Evolutionary conservation across 1,140 invertebrate genomes (phyloP).

Genomic region (Phthorimaea operculella): DNA sequence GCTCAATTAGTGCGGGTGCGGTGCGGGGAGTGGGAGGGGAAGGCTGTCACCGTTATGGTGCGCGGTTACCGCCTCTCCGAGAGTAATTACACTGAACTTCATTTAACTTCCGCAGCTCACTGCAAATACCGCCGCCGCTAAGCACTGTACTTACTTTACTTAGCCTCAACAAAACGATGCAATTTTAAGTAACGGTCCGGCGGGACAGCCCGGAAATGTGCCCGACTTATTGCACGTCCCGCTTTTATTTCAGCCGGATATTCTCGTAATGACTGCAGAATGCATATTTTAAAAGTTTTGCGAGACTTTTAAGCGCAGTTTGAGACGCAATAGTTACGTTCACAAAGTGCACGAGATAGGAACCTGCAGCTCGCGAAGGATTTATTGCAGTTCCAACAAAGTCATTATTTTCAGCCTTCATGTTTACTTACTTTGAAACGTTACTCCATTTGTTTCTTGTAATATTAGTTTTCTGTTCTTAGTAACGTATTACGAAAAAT

Average conservation of each 20-base stretch:
- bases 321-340: too few species aligned
- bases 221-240: constrained; percentile 17
- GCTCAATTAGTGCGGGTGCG: constrained; percentile 33
- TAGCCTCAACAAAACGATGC: constrained; percentile 51
- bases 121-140: constrained; percentile 54
- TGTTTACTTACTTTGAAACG: too few species aligned
- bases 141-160: constrained; percentile 53
- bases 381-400: too few species aligned
- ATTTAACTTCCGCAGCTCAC: constrained; percentile 60
- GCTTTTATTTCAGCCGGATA: background rate
- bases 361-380: too few species aligned
- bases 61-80: constrained; percentile 46
- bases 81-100: constrained; percentile 62
- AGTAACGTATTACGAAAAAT: too few species aligned
- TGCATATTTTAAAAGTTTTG: background rate
- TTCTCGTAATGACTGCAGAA: background rate
- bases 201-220: constrained; percentile 28
- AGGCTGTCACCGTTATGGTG: constrained; percentile 45
- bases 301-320: too few species aligned
- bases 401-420: too few species aligned
- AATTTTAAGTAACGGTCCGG: constrained; percentile 44
- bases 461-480: too few species aligned
- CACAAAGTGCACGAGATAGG: too few species aligned
- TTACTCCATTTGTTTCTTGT: too few species aligned
- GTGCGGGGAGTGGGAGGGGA: constrained; percentile 16